Evolutionary conservation across 2,113 vertebrate species (phyloP).

Genomic region (Cryptotis parvus): DNA sequence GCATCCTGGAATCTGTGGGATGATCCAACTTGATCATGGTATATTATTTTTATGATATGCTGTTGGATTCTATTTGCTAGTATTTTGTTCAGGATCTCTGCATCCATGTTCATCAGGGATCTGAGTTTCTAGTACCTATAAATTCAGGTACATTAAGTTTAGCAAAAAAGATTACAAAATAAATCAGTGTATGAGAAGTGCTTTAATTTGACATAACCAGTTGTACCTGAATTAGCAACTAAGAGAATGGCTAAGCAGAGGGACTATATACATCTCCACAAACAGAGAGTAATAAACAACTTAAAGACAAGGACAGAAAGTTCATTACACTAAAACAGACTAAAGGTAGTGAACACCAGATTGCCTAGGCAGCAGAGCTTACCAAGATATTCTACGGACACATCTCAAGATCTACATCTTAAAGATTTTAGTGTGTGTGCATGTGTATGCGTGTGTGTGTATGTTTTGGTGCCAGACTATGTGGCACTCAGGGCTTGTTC

Average conservation of each 20-base stretch:
- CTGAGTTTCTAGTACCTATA: too few species aligned
- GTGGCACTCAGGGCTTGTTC: too few species aligned
- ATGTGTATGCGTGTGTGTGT: too few species aligned
- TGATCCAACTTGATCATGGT: too few species aligned
- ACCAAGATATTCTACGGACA: neutral
- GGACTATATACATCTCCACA: constrained; percentile 37
- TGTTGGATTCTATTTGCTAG: too few species aligned
- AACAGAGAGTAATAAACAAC: constrained; percentile 60
- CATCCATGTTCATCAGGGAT: too few species aligned
- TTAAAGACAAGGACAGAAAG: constrained; percentile 57
- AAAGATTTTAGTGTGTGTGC: neutral
- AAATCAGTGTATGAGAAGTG: neutral
- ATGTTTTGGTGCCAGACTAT: too few species aligned
- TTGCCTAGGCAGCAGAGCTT: neutral
- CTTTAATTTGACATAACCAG: constrained; percentile 44
- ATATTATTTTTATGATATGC: too few species aligned
- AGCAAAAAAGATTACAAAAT: constrained; percentile 50
- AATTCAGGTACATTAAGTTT: constrained; percentile 23
- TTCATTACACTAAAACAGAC: constrained; percentile 20
- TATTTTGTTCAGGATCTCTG: too few species aligned
- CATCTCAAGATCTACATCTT: neutral
- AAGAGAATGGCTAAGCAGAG: constrained; percentile 32
- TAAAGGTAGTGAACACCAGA: constrained; percentile 34
- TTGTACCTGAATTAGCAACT: constrained; percentile 40
- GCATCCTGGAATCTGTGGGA: too few species aligned